Percentiles rank a stretch among this genome's conserved stretches.
Evolutionary conservation across 1,140 invertebrate species (phyloP).

Genomic region (Microplitis demolitor): DNA sequence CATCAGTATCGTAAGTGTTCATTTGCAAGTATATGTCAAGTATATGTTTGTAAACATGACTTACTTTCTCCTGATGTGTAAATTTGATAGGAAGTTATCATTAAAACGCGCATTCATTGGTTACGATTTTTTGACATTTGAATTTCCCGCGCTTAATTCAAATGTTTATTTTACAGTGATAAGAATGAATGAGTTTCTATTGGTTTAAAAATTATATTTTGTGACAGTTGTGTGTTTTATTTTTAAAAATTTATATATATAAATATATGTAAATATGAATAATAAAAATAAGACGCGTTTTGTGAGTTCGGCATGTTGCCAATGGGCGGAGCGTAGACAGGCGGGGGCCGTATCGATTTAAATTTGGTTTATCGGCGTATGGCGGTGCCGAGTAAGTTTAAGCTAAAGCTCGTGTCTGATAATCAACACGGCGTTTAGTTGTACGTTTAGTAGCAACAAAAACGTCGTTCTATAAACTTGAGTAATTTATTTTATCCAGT

Average conservation of each 20-base stretch:
- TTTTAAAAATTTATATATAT: background rate
- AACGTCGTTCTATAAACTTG: background rate
- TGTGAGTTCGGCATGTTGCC: background rate
- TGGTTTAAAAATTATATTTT: background rate
- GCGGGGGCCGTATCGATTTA: conserved; percentile 60
- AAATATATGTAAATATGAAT: too few relatives aligned
- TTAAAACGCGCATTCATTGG: too few relatives aligned
- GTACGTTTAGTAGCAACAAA: background rate
- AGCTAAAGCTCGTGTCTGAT: conserved; percentile 15
- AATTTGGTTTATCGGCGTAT: conserved; percentile 55
- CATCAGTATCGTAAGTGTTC: too few relatives aligned
- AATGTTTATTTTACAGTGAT: too few relatives aligned
- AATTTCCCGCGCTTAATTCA: too few relatives aligned
- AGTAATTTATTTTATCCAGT: background rate
- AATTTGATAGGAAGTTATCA: too few relatives aligned
- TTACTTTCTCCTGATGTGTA: too few relatives aligned
- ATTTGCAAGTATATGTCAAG: too few relatives aligned
- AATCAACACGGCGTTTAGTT: conserved; percentile 29
- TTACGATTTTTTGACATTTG: too few relatives aligned
- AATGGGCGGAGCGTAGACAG: conserved; percentile 28
- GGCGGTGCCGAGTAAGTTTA: conserved; percentile 32
- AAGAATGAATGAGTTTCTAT: too few relatives aligned
- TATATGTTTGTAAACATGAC: too few relatives aligned
- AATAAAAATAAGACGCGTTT: background rate
- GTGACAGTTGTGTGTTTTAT: background rate